phyloP scores from a whole-genome alignment of 2,888 invertebrate species.

The Nebria salina region DNA sequence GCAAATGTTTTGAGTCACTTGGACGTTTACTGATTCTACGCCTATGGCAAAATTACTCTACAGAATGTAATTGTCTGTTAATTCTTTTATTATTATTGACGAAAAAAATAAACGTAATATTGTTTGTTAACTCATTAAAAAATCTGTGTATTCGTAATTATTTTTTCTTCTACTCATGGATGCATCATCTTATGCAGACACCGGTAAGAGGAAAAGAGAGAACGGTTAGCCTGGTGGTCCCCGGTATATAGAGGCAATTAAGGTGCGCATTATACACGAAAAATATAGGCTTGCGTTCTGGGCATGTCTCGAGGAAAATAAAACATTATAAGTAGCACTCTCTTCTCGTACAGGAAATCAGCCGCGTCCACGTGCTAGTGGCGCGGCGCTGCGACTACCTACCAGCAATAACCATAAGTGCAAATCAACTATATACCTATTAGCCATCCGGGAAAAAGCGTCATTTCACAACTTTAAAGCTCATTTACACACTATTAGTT shows the following conservation, averaged over 20 bases:
- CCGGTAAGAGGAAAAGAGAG: conserved; percentile 16
- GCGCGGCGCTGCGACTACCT: background rate
- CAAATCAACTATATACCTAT: background rate
- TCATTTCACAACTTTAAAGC: conserved; percentile 10
- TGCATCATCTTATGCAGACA: conserved; percentile 24
- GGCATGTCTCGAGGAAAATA: conserved; percentile 40
- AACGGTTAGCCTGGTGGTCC: conserved; percentile 55
- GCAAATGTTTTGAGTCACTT: no score
- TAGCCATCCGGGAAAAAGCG: background rate
- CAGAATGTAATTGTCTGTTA: conserved; percentile 33
- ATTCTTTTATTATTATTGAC: conserved; percentile 42
- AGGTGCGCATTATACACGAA: conserved; percentile 58
- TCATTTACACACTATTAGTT: background rate
- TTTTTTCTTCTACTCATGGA: conserved; percentile 50
- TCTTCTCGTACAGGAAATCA: conserved; percentile 11
- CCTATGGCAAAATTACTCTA: background rate
- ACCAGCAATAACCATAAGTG: conserved; percentile 9
- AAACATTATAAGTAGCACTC: conserved; percentile 42
- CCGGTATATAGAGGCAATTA: conserved; percentile 54
- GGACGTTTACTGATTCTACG: background rate
- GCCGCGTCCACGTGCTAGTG: conserved; percentile 7
- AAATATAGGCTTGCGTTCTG: conserved; percentile 52
- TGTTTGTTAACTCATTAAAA: conserved; percentile 51
- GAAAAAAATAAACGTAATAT: conserved; percentile 49
- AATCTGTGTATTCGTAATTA: conserved; percentile 50